Conservation (phyloP, 1,140 invertebrate species). For the Acyrthosiphon pisum region DNA sequence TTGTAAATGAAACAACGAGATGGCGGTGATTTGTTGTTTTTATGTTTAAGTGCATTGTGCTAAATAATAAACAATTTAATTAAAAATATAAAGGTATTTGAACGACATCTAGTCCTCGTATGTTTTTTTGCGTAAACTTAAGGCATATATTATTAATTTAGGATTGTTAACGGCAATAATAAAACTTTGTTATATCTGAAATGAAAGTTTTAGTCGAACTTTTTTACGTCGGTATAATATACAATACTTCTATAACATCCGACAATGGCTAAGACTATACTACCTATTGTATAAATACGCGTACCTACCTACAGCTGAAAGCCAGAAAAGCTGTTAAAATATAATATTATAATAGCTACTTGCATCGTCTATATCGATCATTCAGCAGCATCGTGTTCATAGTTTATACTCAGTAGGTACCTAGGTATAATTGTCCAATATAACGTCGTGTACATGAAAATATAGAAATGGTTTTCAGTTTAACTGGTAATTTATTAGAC, state of each 20-base stretch:
- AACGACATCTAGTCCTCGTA: not conserved
- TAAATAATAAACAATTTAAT: constrained; percentile 13
- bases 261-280: not conserved
- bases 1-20: not conserved
- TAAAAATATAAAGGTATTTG: not conserved
- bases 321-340: no score
- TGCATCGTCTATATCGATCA: not conserved
- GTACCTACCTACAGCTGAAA: not conserved
- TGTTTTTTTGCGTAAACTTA: not conserved
- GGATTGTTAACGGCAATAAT: not conserved
- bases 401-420: not conserved
- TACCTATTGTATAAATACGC: not conserved
- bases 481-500: not conserved
- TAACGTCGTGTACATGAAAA: not conserved
- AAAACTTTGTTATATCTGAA: not conserved
- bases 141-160: not conserved
- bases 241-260: not conserved
- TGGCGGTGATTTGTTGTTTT: not conserved
- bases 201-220: not conserved
- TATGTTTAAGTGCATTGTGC: not conserved
- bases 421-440: not conserved
- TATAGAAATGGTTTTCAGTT: not conserved
- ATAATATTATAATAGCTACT: not conserved
- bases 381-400: not conserved
- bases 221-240: not conserved